Conservation (phyloP, 2,113 vertebrate genomes). For the Scopus umbretta region DNA sequence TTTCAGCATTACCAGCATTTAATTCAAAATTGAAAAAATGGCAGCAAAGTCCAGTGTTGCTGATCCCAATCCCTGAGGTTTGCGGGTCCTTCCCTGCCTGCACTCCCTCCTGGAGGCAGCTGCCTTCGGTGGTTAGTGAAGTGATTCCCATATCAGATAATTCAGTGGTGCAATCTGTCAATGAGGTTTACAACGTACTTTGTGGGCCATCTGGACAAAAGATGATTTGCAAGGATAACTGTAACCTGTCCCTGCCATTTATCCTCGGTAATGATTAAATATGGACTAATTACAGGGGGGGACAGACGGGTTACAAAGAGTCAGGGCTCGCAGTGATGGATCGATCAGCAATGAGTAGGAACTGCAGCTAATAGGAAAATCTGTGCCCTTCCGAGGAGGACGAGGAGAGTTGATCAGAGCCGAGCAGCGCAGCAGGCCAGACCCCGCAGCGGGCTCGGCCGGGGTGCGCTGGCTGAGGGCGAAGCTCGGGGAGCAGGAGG, state of each 20-base stretch:
- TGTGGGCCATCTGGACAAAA: constrained; percentile 25
- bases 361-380: neutral
- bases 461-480: neutral
- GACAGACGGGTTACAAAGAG: neutral
- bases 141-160: neutral
- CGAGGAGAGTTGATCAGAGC: rapidly evolving
- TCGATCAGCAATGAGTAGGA: neutral
- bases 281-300: neutral
- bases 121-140: neutral
- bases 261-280: neutral
- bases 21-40: neutral
- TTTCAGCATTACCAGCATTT: neutral
- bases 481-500: neutral
- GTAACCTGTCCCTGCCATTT: neutral
- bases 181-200: constrained; percentile 4
- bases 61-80: neutral
- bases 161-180: constrained; percentile 34
- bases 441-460: too few relatives aligned
- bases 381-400: neutral
- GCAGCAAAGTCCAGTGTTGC: neutral
- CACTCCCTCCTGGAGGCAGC: neutral
- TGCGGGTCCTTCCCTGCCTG: neutral
- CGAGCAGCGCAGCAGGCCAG: rapidly evolving
- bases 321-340: neutral
- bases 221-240: neutral